Percentiles rank a stretch among this genome's conserved stretches.
phyloP scores from a whole-genome alignment of 2,888 invertebrate species.

The Dysmachus trigonus region DNA sequence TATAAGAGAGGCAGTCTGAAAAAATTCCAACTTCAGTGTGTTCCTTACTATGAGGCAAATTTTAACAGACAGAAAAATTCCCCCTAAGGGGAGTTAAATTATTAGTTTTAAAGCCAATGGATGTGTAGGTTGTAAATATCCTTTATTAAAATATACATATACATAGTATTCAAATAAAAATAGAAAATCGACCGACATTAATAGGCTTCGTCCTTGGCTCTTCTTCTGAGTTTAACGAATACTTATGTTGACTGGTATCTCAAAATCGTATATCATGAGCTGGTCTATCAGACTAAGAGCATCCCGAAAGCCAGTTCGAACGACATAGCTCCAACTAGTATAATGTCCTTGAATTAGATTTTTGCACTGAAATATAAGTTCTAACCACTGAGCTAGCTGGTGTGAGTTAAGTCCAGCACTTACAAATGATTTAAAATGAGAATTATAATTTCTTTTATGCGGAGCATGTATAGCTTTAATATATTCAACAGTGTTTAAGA shows the following conservation, averaged over 20 bases:
- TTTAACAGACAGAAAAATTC: too few species aligned
- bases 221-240: neutral
- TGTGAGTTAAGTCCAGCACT: neutral
- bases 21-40: too few species aligned
- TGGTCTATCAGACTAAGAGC: neutral
- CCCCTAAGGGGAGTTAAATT: too few species aligned
- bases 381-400: neutral
- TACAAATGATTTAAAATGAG: neutral
- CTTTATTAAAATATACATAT: too few species aligned
- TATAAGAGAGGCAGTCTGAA: too few species aligned
- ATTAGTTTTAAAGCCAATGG: too few species aligned
- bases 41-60: too few species aligned
- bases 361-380: neutral
- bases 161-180: too few species aligned
- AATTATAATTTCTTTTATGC: neutral
- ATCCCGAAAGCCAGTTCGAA: neutral
- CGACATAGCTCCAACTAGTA: neutral
- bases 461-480: neutral
- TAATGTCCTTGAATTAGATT: neutral
- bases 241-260: neutral
- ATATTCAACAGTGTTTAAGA: neutral
- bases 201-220: too few species aligned
- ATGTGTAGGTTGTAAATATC: too few species aligned
- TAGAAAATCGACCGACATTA: too few species aligned
- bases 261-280: neutral